A percentile compares a stretch with the other conserved stretches of the same genome.
Evolutionary conservation across 53 echinoderm and acorn worm species (phyloP).

Genomic region (Henricia sp.): DNA sequence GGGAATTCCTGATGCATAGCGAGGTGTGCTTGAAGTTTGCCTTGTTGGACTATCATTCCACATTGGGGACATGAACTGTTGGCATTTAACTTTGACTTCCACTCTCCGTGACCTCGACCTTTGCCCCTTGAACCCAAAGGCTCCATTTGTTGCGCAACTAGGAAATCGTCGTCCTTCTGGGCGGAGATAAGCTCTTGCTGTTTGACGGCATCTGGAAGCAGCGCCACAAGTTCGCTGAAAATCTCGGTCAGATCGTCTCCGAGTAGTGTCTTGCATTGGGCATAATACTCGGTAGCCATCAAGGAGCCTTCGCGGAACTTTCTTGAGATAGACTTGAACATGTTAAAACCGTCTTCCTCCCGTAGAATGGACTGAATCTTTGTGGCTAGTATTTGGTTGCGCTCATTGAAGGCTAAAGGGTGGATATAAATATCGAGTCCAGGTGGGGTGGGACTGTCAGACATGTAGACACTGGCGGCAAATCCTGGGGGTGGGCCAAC

Average conservation of each 20-base stretch:
- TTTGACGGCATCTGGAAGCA: conserved; percentile 83
- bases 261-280: conserved; percentile 67
- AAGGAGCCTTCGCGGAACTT: conserved; percentile 70
- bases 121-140: conserved; percentile 44
- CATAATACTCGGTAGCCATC: conserved; percentile 69
- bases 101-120: conserved; percentile 39
- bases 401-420: conserved; percentile 73
- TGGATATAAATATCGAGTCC: conserved; percentile 46
- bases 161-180: conserved; percentile 64
- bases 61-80: conserved; percentile 72
- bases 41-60: conserved; percentile 60
- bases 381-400: conserved; percentile 71
- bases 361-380: conserved; percentile 70
- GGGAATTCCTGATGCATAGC: conserved; percentile 84
- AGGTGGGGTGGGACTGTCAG: neutral
- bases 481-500: conserved; percentile 79
- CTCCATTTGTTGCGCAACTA: conserved; percentile 64
- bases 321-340: conserved; percentile 82
- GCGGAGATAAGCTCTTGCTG: conserved; percentile 86
- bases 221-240: conserved; percentile 86
- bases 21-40: conserved; percentile 73
- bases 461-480: conserved; percentile 23
- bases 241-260: conserved; percentile 79
- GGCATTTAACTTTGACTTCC: conserved; percentile 24
- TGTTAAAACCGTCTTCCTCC: conserved; percentile 69